Evolutionary conservation across 2,888 invertebrate genomes (phyloP), one percentile per base, ranked within the genome.

Genomic region (Dasysyrphus tricinctus): DNA sequence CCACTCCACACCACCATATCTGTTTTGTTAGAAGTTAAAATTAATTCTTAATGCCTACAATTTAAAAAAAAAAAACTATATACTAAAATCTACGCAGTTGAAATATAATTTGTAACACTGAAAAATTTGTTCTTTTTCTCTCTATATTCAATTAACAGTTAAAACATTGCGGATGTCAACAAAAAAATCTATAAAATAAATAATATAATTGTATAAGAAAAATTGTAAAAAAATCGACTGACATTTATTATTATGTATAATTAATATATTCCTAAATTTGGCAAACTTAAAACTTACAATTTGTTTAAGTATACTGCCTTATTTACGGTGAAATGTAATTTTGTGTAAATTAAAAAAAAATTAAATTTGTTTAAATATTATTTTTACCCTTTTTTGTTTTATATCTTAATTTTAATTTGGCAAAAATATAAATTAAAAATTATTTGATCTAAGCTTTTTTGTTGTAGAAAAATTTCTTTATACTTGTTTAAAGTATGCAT

Each of bases 81-180:
- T 7, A 12, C 32, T 34, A 44, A 77, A 67, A 73, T 61, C 24
- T 42, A 65, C 47, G 73, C 69, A 69, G 37, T 77, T 69, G 73
- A 77, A 70, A 77, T 80, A 73, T 74, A 70, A 78, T 69, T 73
- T 77, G 63, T 81, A 65, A 80, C 63, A 80, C 51, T 67, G 51
- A 80, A 84, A 73, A 59, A 74, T 80, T 85, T 85, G 85, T 85
- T 85, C 85, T 85, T 85, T 85, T 85, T 85, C 85, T 85, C 79
- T 69, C 49, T 78, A 16, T 72, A 70, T 74, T n/a, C 42, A 57
- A 79, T 70, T 79, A 70, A 61, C 24, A 65, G 42, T 47, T 16
- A 54, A 29, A 51, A 56, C 57, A 56, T 11, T 65, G 72, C 74
- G 42, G 65, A 70, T 73, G 67, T 78, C 61, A 49, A 70, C 56